phyloP scores from a whole-genome alignment of 2,113 vertebrate genomes.

The Oryzias melastigma region DNA sequence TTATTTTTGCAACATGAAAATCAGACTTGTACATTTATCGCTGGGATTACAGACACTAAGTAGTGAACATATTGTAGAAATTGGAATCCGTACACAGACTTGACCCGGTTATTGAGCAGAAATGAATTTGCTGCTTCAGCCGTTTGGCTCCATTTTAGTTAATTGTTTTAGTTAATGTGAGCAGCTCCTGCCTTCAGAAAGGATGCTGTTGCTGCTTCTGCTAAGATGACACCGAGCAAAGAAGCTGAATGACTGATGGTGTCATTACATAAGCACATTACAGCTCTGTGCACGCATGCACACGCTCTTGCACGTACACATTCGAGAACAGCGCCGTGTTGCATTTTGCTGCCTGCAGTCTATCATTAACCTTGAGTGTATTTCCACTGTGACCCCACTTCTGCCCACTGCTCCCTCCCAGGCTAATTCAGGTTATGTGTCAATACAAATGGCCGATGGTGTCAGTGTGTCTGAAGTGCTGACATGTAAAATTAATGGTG shows the following conservation, averaged over 20 bases:
- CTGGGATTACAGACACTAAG: background rate
- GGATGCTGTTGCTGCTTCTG: conserved; percentile 24
- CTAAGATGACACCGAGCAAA: conserved; percentile 32
- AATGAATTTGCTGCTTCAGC: background rate
- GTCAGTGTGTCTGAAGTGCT: conserved; percentile 20
- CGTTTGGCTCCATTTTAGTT: background rate
- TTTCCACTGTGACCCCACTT: conserved; percentile 58
- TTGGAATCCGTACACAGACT: background rate
- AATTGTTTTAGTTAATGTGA: background rate
- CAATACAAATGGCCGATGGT: conserved; percentile 18
- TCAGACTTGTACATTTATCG: no score
- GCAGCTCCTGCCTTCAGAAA: conserved; percentile 5
- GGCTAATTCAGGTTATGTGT: conserved; percentile 39
- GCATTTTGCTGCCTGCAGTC: conserved; percentile 58
- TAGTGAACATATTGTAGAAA: conserved; percentile 1
- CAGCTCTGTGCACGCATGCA: conserved; percentile 20
- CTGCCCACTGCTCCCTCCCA: conserved; percentile 26
- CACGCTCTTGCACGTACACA: conserved; percentile 17
- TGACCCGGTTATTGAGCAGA: background rate
- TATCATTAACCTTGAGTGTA: conserved; percentile 71
- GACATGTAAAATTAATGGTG: background rate
- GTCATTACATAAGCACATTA: conserved; percentile 65
- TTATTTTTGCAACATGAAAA: background rate
- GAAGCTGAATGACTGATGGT: conserved; percentile 35
- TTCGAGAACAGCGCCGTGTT: conserved; percentile 14